A percentile compares a stretch with the other conserved stretches of the same genome.
phyloP scores from a whole-genome alignment of 2,797 vertebrate species.

The Tapirus indicus region DNA sequence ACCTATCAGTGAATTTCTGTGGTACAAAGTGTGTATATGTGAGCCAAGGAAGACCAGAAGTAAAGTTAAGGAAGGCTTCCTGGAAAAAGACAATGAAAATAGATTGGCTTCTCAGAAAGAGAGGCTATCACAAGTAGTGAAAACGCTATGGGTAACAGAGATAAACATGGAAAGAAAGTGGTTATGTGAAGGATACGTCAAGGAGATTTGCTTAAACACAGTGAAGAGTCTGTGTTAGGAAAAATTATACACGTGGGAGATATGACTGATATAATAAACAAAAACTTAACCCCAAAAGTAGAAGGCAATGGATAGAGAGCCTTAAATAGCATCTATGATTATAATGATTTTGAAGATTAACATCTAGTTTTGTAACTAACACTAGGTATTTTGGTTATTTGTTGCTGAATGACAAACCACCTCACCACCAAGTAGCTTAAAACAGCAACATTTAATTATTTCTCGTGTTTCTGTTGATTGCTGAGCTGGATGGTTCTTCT shows the following conservation, averaged over 20 bases:
- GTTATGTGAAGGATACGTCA: background rate
- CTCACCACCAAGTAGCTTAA: background rate
- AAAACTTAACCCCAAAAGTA: background rate
- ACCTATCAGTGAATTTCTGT: background rate
- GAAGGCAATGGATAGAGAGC: background rate
- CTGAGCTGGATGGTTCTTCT: background rate
- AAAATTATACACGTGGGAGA: background rate
- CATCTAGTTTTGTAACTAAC: conserved; percentile 30
- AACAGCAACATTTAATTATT: background rate
- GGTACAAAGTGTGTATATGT: background rate
- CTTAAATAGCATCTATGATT: background rate
- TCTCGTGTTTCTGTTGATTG: background rate
- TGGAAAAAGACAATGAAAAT: conserved; percentile 12
- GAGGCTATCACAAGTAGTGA: background rate
- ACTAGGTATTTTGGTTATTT: background rate
- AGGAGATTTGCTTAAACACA: background rate
- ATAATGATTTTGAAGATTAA: background rate
- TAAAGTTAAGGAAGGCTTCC: background rate
- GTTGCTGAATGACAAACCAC: background rate
- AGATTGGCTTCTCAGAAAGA: background rate
- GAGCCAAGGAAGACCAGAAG: background rate
- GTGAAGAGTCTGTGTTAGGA: background rate
- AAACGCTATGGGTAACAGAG: background rate
- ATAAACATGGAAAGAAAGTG: conserved; percentile 1
- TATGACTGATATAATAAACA: background rate